Conservation (phyloP, 2,113 vertebrate genomes). For the Muscicapa adusta region DNA sequence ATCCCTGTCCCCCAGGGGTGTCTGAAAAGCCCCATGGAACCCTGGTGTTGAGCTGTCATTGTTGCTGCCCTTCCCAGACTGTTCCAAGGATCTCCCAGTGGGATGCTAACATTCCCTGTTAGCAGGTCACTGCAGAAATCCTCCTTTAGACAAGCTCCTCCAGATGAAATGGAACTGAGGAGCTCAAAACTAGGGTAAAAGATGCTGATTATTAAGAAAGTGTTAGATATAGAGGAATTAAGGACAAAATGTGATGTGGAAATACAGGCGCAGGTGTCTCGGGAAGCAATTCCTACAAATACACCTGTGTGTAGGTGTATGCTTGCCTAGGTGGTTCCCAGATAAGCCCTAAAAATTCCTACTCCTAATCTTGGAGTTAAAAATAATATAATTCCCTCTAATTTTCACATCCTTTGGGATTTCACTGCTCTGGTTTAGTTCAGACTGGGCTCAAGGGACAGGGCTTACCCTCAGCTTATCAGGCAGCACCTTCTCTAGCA, state of each 20-base stretch:
- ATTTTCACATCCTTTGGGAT: neutral
- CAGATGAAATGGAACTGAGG: neutral
- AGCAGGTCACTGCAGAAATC: neutral
- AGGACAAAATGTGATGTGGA: accelerated
- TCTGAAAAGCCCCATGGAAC: accelerated
- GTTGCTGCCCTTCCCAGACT: neutral
- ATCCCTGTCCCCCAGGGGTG: accelerated
- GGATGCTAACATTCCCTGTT: neutral
- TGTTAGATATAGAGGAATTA: neutral
- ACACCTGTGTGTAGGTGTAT: accelerated
- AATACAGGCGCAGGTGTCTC: neutral
- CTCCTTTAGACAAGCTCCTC: neutral
- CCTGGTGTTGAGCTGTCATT: neutral
- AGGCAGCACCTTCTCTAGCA: neutral
- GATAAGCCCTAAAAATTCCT: neutral
- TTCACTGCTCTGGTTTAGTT: neutral
- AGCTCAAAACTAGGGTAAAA: accelerated
- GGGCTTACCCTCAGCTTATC: neutral
- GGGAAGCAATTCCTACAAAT: neutral
- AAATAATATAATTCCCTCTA: neutral
- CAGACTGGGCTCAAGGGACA: neutral
- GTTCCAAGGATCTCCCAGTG: neutral
- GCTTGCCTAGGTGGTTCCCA: neutral
- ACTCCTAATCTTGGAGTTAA: neutral
- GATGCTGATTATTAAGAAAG: neutral